Evolutionary conservation across 2,113 vertebrate genomes (phyloP).

Genomic region (Labrus mixtus): DNA sequence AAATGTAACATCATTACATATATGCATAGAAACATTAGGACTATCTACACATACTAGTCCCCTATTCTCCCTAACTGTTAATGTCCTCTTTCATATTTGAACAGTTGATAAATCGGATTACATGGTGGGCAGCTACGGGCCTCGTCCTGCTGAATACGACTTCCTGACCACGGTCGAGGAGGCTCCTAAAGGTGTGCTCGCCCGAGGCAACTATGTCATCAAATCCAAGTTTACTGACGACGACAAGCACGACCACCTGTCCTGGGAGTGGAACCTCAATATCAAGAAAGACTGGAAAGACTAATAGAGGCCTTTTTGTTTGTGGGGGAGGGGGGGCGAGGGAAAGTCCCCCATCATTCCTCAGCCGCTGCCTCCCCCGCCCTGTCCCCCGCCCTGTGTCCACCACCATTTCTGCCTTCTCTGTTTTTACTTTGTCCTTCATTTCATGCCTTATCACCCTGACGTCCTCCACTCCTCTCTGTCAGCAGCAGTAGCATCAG

Average conservation of each 20-base stretch:
- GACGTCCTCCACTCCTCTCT: background rate
- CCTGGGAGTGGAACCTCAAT: conserved; percentile 97
- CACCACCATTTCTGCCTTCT: conserved; percentile 62
- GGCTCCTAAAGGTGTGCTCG: conserved; percentile 91
- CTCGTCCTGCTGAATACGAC: conserved; percentile 89
- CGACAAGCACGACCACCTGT: conserved; percentile 93
- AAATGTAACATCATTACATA: too few relatives aligned
- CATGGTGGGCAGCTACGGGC: conserved; percentile 98
- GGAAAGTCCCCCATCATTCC: conserved; percentile 22
- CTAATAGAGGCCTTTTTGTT: conserved; percentile 78
- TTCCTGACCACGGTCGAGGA: conserved; percentile 93
- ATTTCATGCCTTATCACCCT: conserved; percentile 60
- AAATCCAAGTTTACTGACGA: conserved; percentile 96
- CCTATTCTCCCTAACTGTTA: background rate
- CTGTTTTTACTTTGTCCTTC: conserved; percentile 43
- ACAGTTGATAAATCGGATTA: conserved; percentile 94
- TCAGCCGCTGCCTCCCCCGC: conserved; percentile 14
- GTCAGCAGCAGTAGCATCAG: conserved; percentile 47
- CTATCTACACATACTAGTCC: background rate
- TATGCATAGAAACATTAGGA: too few relatives aligned
- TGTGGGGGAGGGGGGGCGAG: conserved; percentile 1
- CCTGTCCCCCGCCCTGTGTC: conserved; percentile 15
- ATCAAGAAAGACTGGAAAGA: conserved; percentile 98
- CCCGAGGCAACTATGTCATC: conserved; percentile 92
- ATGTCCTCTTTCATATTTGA: background rate